Evolutionary conservation across 2,113 vertebrate species (phyloP), one percentile per base, ranked within the genome.

Genomic region (Euleptes europaea): DNA sequence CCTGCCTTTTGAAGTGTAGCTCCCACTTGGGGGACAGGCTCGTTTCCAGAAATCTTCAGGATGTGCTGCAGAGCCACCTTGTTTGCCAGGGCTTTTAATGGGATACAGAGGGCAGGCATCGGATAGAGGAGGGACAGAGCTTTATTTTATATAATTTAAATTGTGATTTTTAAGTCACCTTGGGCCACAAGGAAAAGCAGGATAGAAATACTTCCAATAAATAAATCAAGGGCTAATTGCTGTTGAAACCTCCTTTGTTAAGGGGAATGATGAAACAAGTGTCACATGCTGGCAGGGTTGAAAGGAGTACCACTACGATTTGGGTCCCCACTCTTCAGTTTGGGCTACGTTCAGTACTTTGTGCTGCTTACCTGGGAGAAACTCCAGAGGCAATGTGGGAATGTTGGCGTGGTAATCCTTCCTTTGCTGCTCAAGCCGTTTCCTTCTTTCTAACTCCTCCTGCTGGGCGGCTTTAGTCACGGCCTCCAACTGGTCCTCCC

Each of bases 391-490:
- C 38, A 96, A 94, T 0, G 95, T 90, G 15, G 97, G 96, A 69
- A 97, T 95, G 60, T 96, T 96, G 54, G 96, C 95, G n/a, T 97
- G 97, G 63, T 98, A 98, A 90, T 98, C 98, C 90, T 99, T 99
- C 84, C 99, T 95, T 95, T 98, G 98, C 95, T 99, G 98, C 92
- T 99, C 98, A 75, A 99, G 96, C 67, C 98, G 97, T 85, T 98
- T 98, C 80, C 97, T 97, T 89, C 99, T 97, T 93, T 99, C 99
- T 93, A 99, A 69, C 93, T 99, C 99, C 93, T 99, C 98, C 93
- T 98, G 98, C 87, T 99, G 99, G 76, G 99, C 99, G 84, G 98
- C 97, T 96, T 99, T 99, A 92, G 99, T 99, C 89, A 98, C 98
- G 0, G 98, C 97, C 94, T 99, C 99, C 88, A 99, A 94, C 82